Evolutionary conservation across 2,888 invertebrate species (phyloP), one percentile per base, ranked within the genome.

Genomic region (Cheilosia impressa): DNA sequence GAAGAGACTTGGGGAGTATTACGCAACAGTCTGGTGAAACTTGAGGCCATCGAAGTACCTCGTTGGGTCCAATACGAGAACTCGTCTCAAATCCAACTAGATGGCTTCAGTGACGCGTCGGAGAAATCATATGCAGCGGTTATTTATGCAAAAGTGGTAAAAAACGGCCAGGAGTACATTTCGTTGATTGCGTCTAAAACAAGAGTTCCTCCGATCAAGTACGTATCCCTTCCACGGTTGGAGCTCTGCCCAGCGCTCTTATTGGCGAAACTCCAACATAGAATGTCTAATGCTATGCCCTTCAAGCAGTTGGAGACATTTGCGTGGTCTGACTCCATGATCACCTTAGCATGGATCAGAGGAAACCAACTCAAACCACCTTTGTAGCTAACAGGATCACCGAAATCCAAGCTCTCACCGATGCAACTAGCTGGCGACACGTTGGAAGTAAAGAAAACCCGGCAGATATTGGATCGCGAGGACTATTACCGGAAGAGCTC

Each of bases 391-490:
- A 58, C 13, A 17, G 19, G 19, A 31, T 45, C 9, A 34, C 47
- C 27, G 47, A 65, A 52, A 24, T 43, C 57, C 17, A 58, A 38
- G 27, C 52, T 31, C 38, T 52, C 22, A 53, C 41, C 1, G 9
- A 41, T 13, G 13, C 10, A 27, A 41, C 52, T 27, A 17, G 34
- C 6, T 55, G 55, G 66, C 53, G 27, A n/a, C 53, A 55, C 15
- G 55, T 66, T 1, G 15, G 41, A 13, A 24, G 17, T 15, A 66
- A 55, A 24, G 43, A 66, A 41, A 66, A 53, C 55, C 66, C 55
- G 13, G 66, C 65, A 15, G 55, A 66, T 15, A 57, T 69, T 2
- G 57, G 43, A 10, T 69, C 69, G 13, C n/a, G 57, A 47, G 69
- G 69, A 15, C 19, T 58, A 19, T 34, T 47, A 15, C 57, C 69